A percentile compares a stretch with the other conserved stretches of the same genome.
Conservation (phyloP, 2,888 invertebrate genomes). For the Eurytoma adleriae region DNA sequence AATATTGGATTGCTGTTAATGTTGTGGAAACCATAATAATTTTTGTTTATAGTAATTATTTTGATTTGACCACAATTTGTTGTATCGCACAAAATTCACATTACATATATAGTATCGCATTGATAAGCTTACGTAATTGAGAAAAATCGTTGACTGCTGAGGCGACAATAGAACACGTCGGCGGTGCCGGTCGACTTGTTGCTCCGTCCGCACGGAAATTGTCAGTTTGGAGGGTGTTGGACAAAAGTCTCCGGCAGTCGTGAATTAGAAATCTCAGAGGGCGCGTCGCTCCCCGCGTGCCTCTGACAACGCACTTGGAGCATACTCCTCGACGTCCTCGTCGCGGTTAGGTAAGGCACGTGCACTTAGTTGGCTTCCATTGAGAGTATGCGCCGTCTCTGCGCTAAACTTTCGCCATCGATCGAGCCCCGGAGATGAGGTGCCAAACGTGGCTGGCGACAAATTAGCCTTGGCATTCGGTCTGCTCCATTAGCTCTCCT, state of each 20-base stretch:
- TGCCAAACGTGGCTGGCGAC: conserved; percentile 22
- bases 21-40: no score
- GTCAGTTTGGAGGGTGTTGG: conserved; percentile 21
- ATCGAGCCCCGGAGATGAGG: conserved; percentile 16
- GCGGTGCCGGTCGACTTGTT: conserved; percentile 41
- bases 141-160: no score
- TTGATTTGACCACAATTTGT: no score
- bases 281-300: conserved; percentile 5
- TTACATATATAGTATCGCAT: no score
- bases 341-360: conserved; percentile 16
- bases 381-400: no score
- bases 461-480: conserved; percentile 48
- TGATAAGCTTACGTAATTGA: no score
- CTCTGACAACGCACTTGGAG: conserved; percentile 63
- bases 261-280: conserved; percentile 29
- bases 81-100: no score
- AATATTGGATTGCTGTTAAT: no score
- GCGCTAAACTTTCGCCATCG: conserved; percentile 44
- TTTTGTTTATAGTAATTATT: no score
- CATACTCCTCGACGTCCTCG: conserved; percentile 61
- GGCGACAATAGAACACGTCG: background rate
- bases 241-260: background rate
- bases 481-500: conserved; percentile 17
- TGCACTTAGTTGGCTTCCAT: background rate
- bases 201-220: conserved; percentile 37